Evolutionary conservation across 2,797 vertebrate genomes (phyloP).

Genomic region (Nannoperca obscura): DNA sequence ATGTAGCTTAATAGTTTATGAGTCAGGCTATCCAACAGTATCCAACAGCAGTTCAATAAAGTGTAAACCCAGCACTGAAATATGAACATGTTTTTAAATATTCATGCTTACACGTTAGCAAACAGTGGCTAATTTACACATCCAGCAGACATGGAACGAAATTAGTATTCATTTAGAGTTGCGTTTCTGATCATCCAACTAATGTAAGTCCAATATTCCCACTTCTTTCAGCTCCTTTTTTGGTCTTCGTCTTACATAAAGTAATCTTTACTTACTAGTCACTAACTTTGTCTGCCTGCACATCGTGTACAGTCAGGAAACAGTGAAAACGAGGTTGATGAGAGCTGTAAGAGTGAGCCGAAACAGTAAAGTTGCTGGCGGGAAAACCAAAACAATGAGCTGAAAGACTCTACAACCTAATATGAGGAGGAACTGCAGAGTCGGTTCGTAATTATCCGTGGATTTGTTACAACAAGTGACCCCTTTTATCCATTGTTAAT

Average conservation of each 20-base stretch:
- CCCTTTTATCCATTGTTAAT: background rate
- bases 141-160: background rate
- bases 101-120: background rate
- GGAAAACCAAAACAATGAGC: background rate
- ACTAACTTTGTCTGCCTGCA: background rate
- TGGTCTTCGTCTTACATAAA: background rate
- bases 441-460: background rate
- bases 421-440: background rate
- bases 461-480: background rate
- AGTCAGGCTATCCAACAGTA: background rate
- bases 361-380: background rate
- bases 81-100: background rate
- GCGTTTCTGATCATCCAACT: background rate
- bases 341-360: background rate
- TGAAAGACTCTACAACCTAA: background rate
- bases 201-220: background rate
- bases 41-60: background rate
- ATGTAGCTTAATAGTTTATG: background rate
- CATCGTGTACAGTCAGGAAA: too few species aligned
- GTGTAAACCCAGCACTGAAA: background rate
- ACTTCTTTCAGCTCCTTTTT: background rate
- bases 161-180: background rate
- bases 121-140: background rate
- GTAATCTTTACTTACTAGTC: too few species aligned
- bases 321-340: too few species aligned